A percentile compares a stretch with the other conserved stretches of the same genome.
phyloP scores from a whole-genome alignment of 1,140 invertebrate species.

The Aculops lycopersici region DNA sequence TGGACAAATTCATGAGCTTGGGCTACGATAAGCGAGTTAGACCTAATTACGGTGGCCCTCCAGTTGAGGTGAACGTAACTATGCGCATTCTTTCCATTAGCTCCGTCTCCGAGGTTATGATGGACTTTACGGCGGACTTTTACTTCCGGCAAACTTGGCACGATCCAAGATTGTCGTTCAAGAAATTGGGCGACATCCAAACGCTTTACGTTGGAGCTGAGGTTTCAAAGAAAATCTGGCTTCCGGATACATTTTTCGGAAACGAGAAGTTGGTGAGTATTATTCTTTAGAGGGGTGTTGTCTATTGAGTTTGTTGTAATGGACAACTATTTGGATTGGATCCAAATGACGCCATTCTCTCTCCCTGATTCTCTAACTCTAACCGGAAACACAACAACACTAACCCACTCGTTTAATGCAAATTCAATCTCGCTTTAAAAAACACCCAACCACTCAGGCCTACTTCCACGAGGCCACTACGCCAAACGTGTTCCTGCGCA shows the following conservation, averaged over 20 bases:
- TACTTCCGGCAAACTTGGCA: constrained; percentile 96
- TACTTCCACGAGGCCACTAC: constrained; percentile 90
- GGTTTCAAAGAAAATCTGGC: constrained; percentile 9
- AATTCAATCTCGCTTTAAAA: no score
- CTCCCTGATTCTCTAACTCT: constrained; percentile 1
- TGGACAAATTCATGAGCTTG: constrained; percentile 52
- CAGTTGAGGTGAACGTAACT: constrained; percentile 79
- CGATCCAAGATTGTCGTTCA: constrained; percentile 27
- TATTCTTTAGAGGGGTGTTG: not conserved
- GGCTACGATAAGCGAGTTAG: constrained; percentile 91
- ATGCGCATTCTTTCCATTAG: constrained; percentile 93
- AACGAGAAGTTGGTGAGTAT: constrained; percentile 41
- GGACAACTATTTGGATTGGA: no score
- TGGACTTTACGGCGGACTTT: constrained; percentile 95
- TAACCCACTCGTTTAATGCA: no score
- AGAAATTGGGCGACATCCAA: constrained; percentile 4
- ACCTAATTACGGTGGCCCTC: constrained; percentile 82
- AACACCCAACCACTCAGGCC: constrained; percentile 18
- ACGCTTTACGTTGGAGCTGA: constrained; percentile 10
- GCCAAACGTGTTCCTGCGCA: constrained; percentile 78
- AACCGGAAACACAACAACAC: no score
- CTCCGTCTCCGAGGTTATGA: constrained; percentile 87
- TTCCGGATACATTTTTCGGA: constrained; percentile 84
- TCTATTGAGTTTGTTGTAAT: no score
- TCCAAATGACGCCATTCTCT: no score